Base-by-base conservation (phyloP, 1,140 invertebrate genomes). In the Pectinophora gossypiella region DNA sequence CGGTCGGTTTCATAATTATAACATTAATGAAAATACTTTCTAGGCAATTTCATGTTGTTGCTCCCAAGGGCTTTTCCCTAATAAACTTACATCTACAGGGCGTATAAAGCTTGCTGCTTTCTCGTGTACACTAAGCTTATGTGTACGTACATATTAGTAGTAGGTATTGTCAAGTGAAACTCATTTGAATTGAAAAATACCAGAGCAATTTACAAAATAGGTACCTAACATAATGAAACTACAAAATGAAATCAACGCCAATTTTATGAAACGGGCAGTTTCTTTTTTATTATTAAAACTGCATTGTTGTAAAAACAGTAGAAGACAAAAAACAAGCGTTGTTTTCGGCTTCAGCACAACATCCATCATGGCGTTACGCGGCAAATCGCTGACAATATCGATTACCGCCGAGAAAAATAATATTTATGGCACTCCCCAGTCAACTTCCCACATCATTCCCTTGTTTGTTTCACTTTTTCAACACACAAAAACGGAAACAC, bases 341-440 rank as follows among this genome's bases (percentile, higher is more conserved):
- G 59, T 63, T 66, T 71, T 61, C 36, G 43, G 36, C 61, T 55
- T 61, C 51, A 62, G 61, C 56, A 64, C 44, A 66, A 60, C 68
- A 76, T 76, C 65, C 65, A 76, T 73, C 70, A 73, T 51, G 49
- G 36, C 51, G 59, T 67, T 67, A 71, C 68, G 59, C 57, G 56
- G 65, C 70, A 68, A 73, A 76, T 73, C 60, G 64, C 61, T 68
- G 60, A 72, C 63, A 65, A 67, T 72, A 71, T 73, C 70, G 73
- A 73, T 69, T 68, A 58, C 64, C 42, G 56, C 38, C 20, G 50
- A 59, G 64, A 59, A 71, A 71, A 71, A 76, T 70, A 72, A 66
- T 71, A 72, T 66, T 75, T 69, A 74, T 69, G 51, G 64, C 48
- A 51, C 58, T 65, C 59, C 23, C 56, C 36, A 61, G 49, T 55